These are phyloP conservation scores for Muntiacus muntjak DNA, from an alignment of 2,113 vertebrate species.

Conservation along the genomic window DNA sequence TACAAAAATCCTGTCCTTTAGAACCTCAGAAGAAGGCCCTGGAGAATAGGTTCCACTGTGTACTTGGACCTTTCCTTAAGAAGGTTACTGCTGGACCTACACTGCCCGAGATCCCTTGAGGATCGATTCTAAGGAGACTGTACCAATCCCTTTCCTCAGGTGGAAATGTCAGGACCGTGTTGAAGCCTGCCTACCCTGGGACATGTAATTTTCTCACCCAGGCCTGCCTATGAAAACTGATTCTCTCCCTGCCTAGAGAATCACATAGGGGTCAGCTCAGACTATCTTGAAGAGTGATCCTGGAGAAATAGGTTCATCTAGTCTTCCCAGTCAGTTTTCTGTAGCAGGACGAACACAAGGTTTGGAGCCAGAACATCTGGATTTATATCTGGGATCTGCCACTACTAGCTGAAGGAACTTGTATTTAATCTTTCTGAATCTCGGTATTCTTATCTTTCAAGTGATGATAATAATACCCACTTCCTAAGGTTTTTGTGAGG, in stretches of 20 bases:
- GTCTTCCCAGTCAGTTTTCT: neutral
- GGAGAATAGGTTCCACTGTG: neutral
- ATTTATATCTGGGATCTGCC: neutral
- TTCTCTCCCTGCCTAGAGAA: neutral
- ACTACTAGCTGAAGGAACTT: neutral
- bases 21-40: neutral
- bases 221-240: neutral
- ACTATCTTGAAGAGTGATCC: neutral
- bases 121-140: neutral
- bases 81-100: neutral
- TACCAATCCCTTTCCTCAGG: neutral
- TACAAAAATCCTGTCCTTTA: neutral
- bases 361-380: neutral
- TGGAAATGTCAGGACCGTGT: neutral
- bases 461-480: neutral
- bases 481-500: neutral
- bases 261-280: neutral
- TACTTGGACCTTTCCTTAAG: neutral
- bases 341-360: neutral
- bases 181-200: neutral
- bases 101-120: neutral
- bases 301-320: neutral
- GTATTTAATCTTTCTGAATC: neutral
- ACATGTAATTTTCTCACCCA: neutral
- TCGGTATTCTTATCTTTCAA: neutral